Conservation (phyloP, 2,797 vertebrate genomes). For the Siniperca obscura region DNA sequence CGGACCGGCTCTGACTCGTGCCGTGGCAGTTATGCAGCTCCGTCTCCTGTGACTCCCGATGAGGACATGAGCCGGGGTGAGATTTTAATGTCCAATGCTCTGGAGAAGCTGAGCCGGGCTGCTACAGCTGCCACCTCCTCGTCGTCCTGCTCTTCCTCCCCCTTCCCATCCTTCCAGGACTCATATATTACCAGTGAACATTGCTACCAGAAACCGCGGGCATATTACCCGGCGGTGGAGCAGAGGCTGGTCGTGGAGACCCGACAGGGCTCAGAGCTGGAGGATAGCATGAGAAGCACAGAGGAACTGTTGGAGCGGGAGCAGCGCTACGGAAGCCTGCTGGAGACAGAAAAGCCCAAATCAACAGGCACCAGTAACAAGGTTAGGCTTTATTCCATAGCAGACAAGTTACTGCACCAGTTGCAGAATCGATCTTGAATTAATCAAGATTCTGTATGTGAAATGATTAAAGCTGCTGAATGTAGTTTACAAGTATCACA, state of each 20-base stretch:
- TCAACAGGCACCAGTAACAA: slow-evolving; percentile 77
- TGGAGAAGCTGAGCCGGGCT: slow-evolving; percentile 86
- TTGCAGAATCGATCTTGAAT: background rate
- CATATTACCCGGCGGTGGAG: slow-evolving; percentile 94
- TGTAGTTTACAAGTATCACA: background rate
- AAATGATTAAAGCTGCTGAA: background rate
- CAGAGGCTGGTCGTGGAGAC: slow-evolving; percentile 96
- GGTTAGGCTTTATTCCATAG: slow-evolving; percentile 55
- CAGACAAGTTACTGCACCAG: background rate
- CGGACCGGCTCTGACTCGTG: slow-evolving; percentile 77
- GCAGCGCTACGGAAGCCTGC: slow-evolving; percentile 81
- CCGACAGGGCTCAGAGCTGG: slow-evolving; percentile 88
- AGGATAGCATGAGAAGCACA: slow-evolving; percentile 89
- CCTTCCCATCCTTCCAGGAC: slow-evolving; percentile 89
- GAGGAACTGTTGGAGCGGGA: slow-evolving; percentile 90
- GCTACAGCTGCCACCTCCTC: slow-evolving; percentile 72
- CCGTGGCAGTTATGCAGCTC: slow-evolving; percentile 61
- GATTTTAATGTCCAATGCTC: slow-evolving; percentile 85
- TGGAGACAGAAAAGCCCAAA: slow-evolving; percentile 77
- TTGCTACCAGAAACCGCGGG: slow-evolving; percentile 97
- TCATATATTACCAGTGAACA: slow-evolving; percentile 97
- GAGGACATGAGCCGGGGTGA: slow-evolving; percentile 80
- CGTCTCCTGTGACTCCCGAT: slow-evolving; percentile 70
- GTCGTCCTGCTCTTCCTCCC: slow-evolving; percentile 72
- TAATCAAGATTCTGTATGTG: background rate